Conservation (phyloP, 35 echinoderm and acorn worm genomes). For the Ptychodera flava region DNA sequence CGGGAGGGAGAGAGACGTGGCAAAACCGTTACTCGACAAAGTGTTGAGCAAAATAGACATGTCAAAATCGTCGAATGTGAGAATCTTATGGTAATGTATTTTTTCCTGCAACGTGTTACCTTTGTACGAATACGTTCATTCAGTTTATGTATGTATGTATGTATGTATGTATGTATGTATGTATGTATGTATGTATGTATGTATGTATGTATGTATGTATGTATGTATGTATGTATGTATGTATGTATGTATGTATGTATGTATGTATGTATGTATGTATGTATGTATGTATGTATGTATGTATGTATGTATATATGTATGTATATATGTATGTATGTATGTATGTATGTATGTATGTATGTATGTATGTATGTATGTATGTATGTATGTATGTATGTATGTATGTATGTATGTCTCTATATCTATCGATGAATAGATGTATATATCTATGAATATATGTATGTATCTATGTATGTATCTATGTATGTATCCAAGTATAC, state of each 20-base stretch:
- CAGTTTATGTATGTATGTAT: not conserved
- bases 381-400: not conserved
- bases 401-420: not conserved
- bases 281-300: not conserved
- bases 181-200: conserved; percentile 2
- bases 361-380: not conserved
- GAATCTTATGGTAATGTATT: too few relatives aligned
- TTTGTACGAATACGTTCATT: too few relatives aligned
- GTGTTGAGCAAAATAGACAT: too few relatives aligned
- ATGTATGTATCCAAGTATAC: not conserved
- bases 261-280: not conserved
- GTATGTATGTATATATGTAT: not conserved
- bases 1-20: too few relatives aligned
- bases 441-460: not conserved
- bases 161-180: conserved; percentile 2
- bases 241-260: not conserved
- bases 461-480: not conserved
- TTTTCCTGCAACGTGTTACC: too few relatives aligned
- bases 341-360: not conserved
- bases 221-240: not conserved
- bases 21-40: too few relatives aligned
- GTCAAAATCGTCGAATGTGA: too few relatives aligned
- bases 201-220: not conserved
- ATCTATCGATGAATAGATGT: not conserved
- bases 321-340: not conserved